Evolutionary conservation across 1,140 invertebrate genomes (phyloP).

Genomic region (Drosophila lacteicornis): DNA sequence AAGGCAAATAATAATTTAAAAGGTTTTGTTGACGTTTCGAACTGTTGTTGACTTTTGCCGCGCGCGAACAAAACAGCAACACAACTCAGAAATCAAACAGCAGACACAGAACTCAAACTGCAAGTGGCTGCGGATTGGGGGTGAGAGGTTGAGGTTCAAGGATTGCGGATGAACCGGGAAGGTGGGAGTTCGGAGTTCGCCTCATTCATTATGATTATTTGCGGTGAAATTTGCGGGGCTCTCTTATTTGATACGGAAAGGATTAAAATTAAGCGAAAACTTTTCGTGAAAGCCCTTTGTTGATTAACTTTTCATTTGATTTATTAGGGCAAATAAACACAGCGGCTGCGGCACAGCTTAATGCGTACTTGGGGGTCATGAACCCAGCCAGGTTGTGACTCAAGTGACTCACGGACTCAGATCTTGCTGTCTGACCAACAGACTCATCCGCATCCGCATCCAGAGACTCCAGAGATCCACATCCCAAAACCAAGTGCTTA

Average conservation of each 20-base stretch:
- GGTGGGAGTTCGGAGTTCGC: conserved; percentile 22
- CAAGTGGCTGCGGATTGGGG: conserved; percentile 54
- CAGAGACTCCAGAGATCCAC: conserved; percentile 3
- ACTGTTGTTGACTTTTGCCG: conserved; percentile 83
- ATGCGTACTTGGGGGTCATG: conserved; percentile 67
- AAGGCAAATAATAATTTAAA: conserved; percentile 84
- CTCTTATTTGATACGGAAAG: conserved; percentile 80
- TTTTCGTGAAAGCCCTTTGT: conserved; percentile 66
- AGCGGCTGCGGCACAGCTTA: conserved; percentile 37
- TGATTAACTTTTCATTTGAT: conserved; percentile 83
- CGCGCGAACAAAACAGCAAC: conserved; percentile 79
- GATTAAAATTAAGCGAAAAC: conserved; percentile 83
- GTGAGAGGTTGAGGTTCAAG: conserved; percentile 18
- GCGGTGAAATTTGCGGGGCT: conserved; percentile 78
- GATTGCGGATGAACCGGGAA: conserved; percentile 9
- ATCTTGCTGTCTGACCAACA: conserved; percentile 27
- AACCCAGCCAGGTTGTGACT: conserved; percentile 24
- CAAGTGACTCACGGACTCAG: conserved; percentile 27
- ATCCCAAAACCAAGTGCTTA: conserved; percentile 60
- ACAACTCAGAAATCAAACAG: conserved; percentile 63
- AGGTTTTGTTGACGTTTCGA: conserved; percentile 84
- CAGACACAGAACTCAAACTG: conserved; percentile 66
- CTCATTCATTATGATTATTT: conserved; percentile 84
- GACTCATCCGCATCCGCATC: conserved; percentile 19
- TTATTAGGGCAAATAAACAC: conserved; percentile 72